Evolutionary conservation across 1,140 invertebrate species (phyloP), one percentile per base, ranked within the genome.

Genomic region (Oryctes rhinoceros): DNA sequence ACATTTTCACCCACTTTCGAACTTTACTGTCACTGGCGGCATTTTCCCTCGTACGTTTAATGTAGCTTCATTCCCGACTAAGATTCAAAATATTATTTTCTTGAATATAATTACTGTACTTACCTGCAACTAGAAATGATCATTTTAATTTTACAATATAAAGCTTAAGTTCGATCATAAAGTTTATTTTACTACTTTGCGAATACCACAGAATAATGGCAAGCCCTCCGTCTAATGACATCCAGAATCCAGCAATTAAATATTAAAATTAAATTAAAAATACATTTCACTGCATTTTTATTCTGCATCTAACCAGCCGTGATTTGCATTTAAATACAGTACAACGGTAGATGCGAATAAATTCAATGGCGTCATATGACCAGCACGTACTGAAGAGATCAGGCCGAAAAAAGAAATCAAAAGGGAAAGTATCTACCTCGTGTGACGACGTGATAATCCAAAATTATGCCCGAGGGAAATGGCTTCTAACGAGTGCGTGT

Each of bases 381-480:
- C 18, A 20, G 30, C 15, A 24, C 65, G 18, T 67, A 67, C 11
- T 67, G 5, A 67, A 67, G 24, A 67, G 20, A 65, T 15, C 59
- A 24, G 65, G 4, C 18, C 13, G 7, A 11, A 35, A 18, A 35
- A 15, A 67, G 30, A 67, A 67, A 7, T 67, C 65, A 4, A 53
- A 13, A 53, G 13, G n/a, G 49, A 53, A 13, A 7, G 6, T 53
- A 53, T 67, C 11, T 13, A 20, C 24, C 18, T 71, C 11, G n/a
- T n/a, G 65, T 71, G 65, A 35, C 65, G 65, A 71, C 65, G 65
- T 71, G 65, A 59, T 59, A 59, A 59, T 59, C 53, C 65, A 24
- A 71, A 71, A 71, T 71, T 71, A 71, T 71, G 37, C 65, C 20
- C 4, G 65, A 30, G 65, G 65, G 65, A 71, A 71, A 71, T 71